Percentiles rank a stretch among this genome's conserved stretches.
Conservation (phyloP, 92 coral and sea anemone species). For the Paramuricea clavata region DNA sequence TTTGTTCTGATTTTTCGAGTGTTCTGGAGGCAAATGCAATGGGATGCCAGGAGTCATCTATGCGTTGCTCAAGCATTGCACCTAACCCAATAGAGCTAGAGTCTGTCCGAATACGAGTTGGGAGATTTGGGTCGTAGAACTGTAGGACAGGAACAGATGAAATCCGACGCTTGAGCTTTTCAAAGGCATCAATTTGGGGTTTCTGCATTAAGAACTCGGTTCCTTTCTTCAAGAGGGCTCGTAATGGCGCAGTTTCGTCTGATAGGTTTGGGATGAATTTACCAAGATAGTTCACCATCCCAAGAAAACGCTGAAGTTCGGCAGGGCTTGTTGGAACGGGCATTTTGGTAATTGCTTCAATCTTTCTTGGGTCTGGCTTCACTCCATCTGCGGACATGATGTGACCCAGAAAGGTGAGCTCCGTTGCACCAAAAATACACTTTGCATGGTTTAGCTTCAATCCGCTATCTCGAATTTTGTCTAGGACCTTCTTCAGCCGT, state of each 20-base stretch:
- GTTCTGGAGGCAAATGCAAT: conserved; percentile 38
- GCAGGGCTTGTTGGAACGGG: not conserved
- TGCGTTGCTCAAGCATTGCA: conserved; percentile 31
- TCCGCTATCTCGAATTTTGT: conserved; percentile 23
- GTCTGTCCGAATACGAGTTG: conserved; percentile 31
- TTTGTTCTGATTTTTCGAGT: conserved; percentile 27
- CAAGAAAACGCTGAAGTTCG: conserved; percentile 2
- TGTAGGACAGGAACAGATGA: not conserved
- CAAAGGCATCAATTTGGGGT: conserved; percentile 26
- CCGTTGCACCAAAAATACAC: not conserved
- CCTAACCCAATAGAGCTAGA: conserved; percentile 32
- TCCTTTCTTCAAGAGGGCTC: conserved; percentile 15
- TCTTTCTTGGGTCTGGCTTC: conserved; percentile 1
- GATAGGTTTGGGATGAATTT: not conserved
- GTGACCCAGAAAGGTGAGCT: not conserved
- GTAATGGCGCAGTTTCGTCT: not conserved
- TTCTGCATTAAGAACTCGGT: conserved; percentile 28
- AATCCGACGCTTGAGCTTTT: conserved; percentile 11
- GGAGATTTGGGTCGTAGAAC: conserved; percentile 9
- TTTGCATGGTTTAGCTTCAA: conserved; percentile 18
- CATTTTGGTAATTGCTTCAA: not conserved
- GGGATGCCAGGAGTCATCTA: conserved; percentile 25
- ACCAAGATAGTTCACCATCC: not conserved
- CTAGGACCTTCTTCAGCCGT: conserved; percentile 21
- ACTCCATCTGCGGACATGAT: conserved; percentile 5